Percentiles rank a stretch among this genome's conserved stretches.
phyloP scores from a whole-genome alignment of 1,140 invertebrate species.

The Scaptomyza montana region DNA sequence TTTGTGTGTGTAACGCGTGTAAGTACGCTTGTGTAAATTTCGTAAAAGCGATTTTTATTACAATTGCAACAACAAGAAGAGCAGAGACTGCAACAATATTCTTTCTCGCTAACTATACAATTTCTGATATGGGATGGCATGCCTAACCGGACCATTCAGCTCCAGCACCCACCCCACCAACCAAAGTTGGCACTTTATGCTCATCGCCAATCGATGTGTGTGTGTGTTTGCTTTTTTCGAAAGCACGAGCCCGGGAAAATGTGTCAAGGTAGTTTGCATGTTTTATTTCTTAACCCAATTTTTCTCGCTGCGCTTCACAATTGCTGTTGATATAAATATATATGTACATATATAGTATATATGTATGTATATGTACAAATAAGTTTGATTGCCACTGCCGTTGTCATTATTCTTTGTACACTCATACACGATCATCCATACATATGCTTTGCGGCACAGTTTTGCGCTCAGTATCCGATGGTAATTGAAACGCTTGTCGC shows the following conservation, averaged over 20 bases:
- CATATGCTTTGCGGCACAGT: conserved; percentile 1
- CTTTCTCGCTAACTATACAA: conserved; percentile 11
- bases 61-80: conserved; percentile 49
- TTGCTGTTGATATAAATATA: conserved; percentile 31
- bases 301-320: conserved; percentile 35
- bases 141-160: conserved; percentile 7
- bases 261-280: conserved; percentile 78
- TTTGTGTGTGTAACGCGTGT: not conserved
- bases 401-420: conserved; percentile 13
- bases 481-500: conserved; percentile 8
- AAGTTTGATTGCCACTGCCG: conserved; percentile 13
- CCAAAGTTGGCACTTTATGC: not conserved
- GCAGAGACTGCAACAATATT: conserved; percentile 22
- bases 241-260: conserved; percentile 46
- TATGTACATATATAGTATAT: conserved; percentile 12
- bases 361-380: conserved; percentile 8
- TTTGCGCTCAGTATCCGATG: not conserved
- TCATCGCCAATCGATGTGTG: conserved; percentile 16
- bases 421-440: not conserved
- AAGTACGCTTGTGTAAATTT: conserved; percentile 26
- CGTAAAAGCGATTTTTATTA: conserved; percentile 50
- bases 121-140: conserved; percentile 24
- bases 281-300: conserved; percentile 79
- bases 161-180: not conserved
- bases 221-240: conserved; percentile 48